Base-by-base conservation (phyloP, 2,888 invertebrate genomes). In the Scaptomyza caliginosa region DNA sequence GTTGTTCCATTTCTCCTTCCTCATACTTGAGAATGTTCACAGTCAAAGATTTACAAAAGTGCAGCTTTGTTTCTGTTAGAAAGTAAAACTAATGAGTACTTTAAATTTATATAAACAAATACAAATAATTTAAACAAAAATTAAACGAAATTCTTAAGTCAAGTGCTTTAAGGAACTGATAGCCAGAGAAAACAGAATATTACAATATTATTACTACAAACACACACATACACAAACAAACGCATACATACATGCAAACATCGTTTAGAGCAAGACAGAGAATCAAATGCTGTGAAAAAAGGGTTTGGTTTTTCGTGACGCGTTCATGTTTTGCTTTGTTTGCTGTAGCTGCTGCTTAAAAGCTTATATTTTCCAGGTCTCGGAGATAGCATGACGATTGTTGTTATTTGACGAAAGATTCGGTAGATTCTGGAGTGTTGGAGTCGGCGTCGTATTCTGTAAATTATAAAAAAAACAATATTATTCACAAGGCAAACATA, bases 291-390 rank as follows among this genome's bases (percentile, higher is more conserved):
- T 48, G 26, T 26, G 32, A 16, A 13, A 62, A 28, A 36, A 60
- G 50, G 36, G 63, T 50, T 51, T 13, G 3, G 10, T 8, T 8
- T 13, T 13, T 52, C 21, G 17, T 13, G 56, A 55, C 30, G 24
- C 38, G 23, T 45, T 51, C 39, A 28, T 63, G 8, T 8, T 17
- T 43, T 43, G 11, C 17, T 16, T 26, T 45, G 13, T 48, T 48
- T 7, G 11, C 32, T 6, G 28, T 5, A 6, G 32, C 2, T 32
- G 6, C 7, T 28, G 32, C 40, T 55, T 75, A 75, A 36, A 79
- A 56, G 24, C 83, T 77, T 40, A 79, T 70, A 23, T 73, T 78
- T 28, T 79, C 85, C 55, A 84, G 34, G 4, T 58, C 65, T 30
- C 64, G 49, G 81, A 58, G 21, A 66, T 55, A n/a, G 71, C 42